Evolutionary conservation across 1,140 invertebrate genomes (phyloP).

Genomic region (Leptinotarsa lineolata): DNA sequence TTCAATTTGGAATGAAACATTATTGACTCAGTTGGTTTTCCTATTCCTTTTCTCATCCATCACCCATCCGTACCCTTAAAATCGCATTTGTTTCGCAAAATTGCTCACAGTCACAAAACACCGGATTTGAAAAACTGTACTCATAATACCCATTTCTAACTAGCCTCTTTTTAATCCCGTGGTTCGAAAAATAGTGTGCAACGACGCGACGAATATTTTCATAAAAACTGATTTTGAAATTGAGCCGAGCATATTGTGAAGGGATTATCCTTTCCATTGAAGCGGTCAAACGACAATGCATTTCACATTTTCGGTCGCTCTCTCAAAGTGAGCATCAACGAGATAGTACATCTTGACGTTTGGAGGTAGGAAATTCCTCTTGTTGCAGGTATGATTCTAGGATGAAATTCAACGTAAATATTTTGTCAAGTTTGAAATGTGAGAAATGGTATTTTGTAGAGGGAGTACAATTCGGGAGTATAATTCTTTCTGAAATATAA

Average conservation of each 20-base stretch:
- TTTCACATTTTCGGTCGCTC: neutral
- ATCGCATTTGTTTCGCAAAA: conserved; percentile 6
- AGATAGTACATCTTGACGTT: neutral
- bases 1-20: too few relatives aligned
- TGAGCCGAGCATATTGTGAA: neutral
- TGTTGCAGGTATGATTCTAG: neutral
- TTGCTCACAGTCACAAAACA: neutral
- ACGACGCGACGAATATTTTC: neutral
- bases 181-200: neutral
- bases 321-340: neutral
- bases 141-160: neutral
- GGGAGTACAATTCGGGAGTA: too few relatives aligned
- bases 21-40: too few relatives aligned
- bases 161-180: neutral
- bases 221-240: conserved; percentile 1
- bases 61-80: neutral
- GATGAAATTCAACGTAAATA: too few relatives aligned
- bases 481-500: too few relatives aligned
- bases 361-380: neutral
- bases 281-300: neutral
- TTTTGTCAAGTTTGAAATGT: too few relatives aligned
- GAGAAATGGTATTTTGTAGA: too few relatives aligned
- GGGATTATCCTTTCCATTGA: neutral
- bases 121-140: neutral
- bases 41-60: too few relatives aligned